A percentile compares a stretch with the other conserved stretches of the same genome.
Conservation (phyloP, 2,113 vertebrate genomes). For the Propithecus coquereli region DNA sequence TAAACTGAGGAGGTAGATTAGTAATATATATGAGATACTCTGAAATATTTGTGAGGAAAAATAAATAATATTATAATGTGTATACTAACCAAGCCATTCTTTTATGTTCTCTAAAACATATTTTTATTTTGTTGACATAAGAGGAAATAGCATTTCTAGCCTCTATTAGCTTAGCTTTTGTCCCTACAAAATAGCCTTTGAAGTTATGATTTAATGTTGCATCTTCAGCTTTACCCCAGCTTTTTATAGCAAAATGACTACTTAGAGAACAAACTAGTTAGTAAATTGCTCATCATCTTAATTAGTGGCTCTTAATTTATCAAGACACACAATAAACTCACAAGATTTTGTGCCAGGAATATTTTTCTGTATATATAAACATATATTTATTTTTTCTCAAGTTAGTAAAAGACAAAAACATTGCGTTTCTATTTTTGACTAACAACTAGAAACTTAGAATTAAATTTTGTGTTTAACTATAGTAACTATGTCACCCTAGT, state of each 20-base stretch:
- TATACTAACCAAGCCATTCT: background rate
- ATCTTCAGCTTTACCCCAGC: background rate
- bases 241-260: constrained; percentile 51
- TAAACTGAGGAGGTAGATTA: background rate
- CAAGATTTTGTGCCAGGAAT: background rate
- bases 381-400: background rate
- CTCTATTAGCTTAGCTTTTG: constrained; percentile 53
- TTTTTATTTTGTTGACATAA: constrained; percentile 26
- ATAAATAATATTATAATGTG: background rate
- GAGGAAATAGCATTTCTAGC: constrained; percentile 28
- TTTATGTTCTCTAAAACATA: background rate
- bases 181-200: constrained; percentile 45
- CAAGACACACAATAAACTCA: constrained; percentile 37
- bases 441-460: background rate
- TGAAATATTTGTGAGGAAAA: constrained; percentile 11
- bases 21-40: background rate
- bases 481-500: background rate
- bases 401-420: background rate
- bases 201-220: constrained; percentile 46
- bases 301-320: constrained; percentile 55
- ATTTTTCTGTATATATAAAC: constrained; percentile 11
- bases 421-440: background rate
- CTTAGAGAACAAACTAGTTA: constrained; percentile 38
- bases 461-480: constrained; percentile 1
- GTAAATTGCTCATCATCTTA: constrained; percentile 45